Percentiles rank a stretch among this genome's conserved stretches.
These are phyloP conservation scores for Mesorhabditis belari DNA, from an alignment of 2,888 invertebrate genomes.

Conservation along the genomic window DNA sequence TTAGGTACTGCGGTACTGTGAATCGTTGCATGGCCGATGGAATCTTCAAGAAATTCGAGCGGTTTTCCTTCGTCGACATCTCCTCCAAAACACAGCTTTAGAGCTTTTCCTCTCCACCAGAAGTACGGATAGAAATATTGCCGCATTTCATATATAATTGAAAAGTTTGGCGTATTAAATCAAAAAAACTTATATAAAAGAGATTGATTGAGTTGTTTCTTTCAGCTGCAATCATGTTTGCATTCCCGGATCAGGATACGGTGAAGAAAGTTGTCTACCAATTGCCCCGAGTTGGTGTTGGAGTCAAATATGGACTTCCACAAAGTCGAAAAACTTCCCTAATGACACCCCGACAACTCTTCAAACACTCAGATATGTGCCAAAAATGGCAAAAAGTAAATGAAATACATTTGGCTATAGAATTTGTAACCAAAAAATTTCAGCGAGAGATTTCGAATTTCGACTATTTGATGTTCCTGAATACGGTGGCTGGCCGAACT, in stretches of 20 bases:
- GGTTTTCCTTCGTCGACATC: conserved; percentile 90
- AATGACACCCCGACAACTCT: conserved; percentile 96
- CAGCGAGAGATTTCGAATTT: conserved; percentile 96
- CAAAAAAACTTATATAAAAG: not conserved
- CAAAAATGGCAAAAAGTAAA: conserved; percentile 31
- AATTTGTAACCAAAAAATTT: conserved; percentile 1
- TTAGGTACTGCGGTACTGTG: conserved; percentile 92
- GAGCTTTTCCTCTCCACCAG: conserved; percentile 97
- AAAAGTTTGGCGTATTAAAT: too few relatives aligned
- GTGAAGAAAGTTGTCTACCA: conserved; percentile 73
- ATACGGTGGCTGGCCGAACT: conserved; percentile 97
- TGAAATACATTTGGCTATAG: not conserved
- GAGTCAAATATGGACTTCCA: conserved; percentile 94
- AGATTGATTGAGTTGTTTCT: conserved; percentile 37
- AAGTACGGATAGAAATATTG: too few relatives aligned
- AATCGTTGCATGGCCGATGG: conserved; percentile 98
- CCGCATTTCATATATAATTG: too few relatives aligned
- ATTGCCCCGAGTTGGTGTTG: conserved; percentile 31
- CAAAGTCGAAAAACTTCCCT: conserved; percentile 93
- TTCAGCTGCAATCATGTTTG: conserved; percentile 95
- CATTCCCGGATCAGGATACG: conserved; percentile 90
- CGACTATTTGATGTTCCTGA: conserved; percentile 99
- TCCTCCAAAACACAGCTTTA: conserved; percentile 86
- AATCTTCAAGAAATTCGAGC: conserved; percentile 98
- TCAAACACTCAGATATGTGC: conserved; percentile 97